Percentiles rank a stretch among this genome's conserved stretches.
These are phyloP conservation scores for Centropyge bicolor DNA, from an alignment of 2,797 vertebrate species.

Conservation along the genomic window DNA sequence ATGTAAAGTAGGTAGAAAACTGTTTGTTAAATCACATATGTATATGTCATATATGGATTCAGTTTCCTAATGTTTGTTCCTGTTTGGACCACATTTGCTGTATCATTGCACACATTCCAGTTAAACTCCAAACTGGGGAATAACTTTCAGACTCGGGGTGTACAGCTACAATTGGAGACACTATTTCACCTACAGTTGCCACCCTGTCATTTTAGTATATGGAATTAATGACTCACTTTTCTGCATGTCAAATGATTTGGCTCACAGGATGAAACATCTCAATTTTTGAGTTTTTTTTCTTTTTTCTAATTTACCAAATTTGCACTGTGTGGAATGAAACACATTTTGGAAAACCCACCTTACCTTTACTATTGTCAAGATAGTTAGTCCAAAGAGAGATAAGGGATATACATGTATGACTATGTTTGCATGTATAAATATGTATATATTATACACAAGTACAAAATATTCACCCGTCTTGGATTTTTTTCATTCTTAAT, in stretches of 20 bases:
- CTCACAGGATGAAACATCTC: not conserved
- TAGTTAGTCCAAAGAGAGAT: not conserved
- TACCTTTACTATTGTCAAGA: not conserved
- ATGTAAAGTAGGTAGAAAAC: not conserved
- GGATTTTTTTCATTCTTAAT: not conserved
- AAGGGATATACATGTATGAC: not conserved
- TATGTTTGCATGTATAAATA: too few relatives aligned
- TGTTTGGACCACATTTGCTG: not conserved
- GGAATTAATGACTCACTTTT: not conserved
- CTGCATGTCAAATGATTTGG: not conserved
- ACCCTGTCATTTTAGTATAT: not conserved
- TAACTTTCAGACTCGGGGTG: not conserved
- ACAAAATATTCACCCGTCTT: not conserved
- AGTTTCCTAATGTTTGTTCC: not conserved
- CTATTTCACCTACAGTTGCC: not conserved
- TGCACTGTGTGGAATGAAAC: not conserved
- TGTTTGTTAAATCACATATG: not conserved
- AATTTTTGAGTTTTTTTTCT: not conserved
- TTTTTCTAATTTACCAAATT: not conserved
- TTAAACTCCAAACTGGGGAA: not conserved
- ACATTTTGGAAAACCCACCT: not conserved
- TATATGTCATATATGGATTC: not conserved
- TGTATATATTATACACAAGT: too few relatives aligned
- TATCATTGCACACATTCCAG: not conserved
- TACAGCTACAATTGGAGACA: not conserved